Percentiles rank a stretch among this genome's conserved stretches.
These are phyloP conservation scores for Varecia variegata DNA, from an alignment of 2,797 vertebrate genomes.

Conservation along the genomic window DNA sequence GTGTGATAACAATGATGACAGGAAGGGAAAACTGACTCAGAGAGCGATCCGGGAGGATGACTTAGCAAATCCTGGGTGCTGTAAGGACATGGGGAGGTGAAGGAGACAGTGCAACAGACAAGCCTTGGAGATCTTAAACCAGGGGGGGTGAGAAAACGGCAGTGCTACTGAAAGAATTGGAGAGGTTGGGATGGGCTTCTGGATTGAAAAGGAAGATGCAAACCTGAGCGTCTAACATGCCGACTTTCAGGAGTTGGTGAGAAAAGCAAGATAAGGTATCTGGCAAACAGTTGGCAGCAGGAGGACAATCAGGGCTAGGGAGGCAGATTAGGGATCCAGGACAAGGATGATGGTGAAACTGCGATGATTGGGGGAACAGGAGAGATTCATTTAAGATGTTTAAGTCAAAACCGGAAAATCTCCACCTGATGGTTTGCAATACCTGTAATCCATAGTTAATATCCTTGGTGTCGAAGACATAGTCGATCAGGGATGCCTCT, in stretches of 20 bases:
- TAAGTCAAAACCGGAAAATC: background rate
- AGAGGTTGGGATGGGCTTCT: background rate
- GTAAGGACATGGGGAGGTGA: background rate
- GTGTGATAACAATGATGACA: background rate
- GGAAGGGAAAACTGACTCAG: background rate
- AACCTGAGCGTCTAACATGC: background rate
- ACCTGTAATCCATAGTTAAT: conserved; percentile 92
- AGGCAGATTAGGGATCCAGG: background rate
- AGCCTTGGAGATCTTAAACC: background rate
- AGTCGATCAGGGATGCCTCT: conserved; percentile 89
- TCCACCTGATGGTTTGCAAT: fast-evolving
- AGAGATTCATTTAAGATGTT: background rate
- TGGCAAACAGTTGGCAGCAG: background rate
- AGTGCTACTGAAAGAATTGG: background rate
- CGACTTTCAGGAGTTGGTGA: background rate
- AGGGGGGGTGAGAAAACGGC: background rate
- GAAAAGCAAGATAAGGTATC: background rate
- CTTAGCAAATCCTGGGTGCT: background rate
- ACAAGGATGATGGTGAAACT: background rate
- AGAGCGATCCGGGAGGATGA: background rate
- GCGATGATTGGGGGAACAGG: background rate
- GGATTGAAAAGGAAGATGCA: background rate
- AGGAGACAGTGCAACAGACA: background rate
- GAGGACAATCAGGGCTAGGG: background rate
- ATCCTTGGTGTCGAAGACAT: conserved; percentile 83